These are phyloP conservation scores for Eurystomus gularis DNA, from an alignment of 2,113 vertebrate species.

Conservation along the genomic window DNA sequence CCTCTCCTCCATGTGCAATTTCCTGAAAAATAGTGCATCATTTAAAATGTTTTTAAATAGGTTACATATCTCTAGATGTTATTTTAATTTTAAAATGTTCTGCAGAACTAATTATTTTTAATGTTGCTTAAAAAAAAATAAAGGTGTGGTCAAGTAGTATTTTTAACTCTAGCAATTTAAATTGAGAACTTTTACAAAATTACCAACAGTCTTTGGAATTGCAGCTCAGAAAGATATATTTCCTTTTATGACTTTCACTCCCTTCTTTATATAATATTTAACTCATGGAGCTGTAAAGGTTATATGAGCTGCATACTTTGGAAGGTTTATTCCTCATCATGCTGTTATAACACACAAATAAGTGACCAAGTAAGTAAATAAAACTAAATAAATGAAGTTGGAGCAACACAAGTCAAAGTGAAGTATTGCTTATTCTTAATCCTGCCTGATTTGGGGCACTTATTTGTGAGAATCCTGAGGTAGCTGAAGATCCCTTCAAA, in stretches of 20 bases:
- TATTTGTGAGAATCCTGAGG: slow-evolving; percentile 52
- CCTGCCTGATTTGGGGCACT: slow-evolving; percentile 33
- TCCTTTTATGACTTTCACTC: slow-evolving; percentile 37
- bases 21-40: slow-evolving; percentile 32
- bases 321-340: background rate
- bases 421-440: slow-evolving; percentile 50
- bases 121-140: background rate
- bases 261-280: slow-evolving; percentile 34
- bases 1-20: background rate
- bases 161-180: slow-evolving; percentile 36
- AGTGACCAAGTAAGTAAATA: slow-evolving; percentile 18
- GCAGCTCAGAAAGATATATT: slow-evolving; percentile 35
- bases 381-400: slow-evolving; percentile 14
- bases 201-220: background rate
- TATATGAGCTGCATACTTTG: slow-evolving; percentile 3
- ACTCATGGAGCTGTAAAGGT: background rate
- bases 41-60: slow-evolving; percentile 15
- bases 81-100: slow-evolving; percentile 52
- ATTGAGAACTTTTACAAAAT: slow-evolving; percentile 15
- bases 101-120: slow-evolving; percentile 50
- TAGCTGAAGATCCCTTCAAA: slow-evolving; percentile 56
- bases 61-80: background rate
- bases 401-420: slow-evolving; percentile 21
- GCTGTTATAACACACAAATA: background rate
- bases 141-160: slow-evolving; percentile 39